These are phyloP conservation scores for Dicyrtomina minuta DNA, from an alignment of 2,888 invertebrate genomes.

Conservation along the genomic window DNA sequence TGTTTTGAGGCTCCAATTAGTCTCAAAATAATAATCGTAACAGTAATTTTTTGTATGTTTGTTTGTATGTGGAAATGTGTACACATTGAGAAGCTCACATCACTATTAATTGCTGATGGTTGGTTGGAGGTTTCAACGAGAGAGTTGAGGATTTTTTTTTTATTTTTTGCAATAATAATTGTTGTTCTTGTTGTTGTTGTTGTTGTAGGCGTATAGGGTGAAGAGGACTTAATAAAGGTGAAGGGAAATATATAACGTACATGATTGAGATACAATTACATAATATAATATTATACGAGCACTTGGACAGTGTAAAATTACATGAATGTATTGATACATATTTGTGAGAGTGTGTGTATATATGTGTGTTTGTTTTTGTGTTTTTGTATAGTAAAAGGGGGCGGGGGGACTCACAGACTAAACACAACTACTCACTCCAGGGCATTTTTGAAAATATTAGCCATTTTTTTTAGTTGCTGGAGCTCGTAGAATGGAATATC, in stretches of 20 bases:
- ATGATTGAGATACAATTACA: no score
- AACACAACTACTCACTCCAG: slow-evolving; percentile 16
- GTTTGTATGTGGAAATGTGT: not conserved
- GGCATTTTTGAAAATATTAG: slow-evolving; percentile 8
- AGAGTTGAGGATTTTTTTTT: not conserved
- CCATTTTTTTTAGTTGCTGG: slow-evolving; percentile 24
- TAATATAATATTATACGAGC: slow-evolving; percentile 9
- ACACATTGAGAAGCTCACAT: no score
- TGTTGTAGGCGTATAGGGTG: not conserved
- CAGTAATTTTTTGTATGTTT: no score
- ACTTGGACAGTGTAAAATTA: slow-evolving; percentile 25
- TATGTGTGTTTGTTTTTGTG: not conserved
- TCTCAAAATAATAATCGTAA: no score
- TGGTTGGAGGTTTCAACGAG: not conserved
- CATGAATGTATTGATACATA: slow-evolving; percentile 24
- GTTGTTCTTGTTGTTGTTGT: no score
- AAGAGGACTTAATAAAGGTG: not conserved
- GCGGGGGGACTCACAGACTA: slow-evolving; percentile 18
- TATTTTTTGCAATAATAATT: no score
- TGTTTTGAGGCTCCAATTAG: no score
- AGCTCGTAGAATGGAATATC: slow-evolving; percentile 31
- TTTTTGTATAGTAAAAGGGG: not conserved
- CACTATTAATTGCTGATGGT: not conserved
- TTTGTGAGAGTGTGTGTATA: slow-evolving; percentile 7
- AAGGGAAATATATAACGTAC: not conserved